Percentiles rank a stretch among this genome's conserved stretches.
Evolutionary conservation across 2,888 invertebrate genomes (phyloP).

Genomic region (Chymomyza fuscimana): DNA sequence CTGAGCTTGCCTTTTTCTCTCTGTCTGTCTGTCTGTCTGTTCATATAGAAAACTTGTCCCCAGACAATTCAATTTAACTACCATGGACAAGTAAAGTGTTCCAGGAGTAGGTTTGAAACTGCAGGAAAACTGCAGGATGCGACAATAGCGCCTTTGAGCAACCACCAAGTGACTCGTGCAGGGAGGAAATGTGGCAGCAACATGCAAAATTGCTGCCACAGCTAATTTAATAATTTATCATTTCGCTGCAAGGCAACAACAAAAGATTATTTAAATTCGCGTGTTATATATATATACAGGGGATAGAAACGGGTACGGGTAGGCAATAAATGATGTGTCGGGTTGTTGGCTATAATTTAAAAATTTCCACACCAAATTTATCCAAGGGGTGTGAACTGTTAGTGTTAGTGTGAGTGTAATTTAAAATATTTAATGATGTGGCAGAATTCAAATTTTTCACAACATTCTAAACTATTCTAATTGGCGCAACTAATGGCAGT

Average conservation of each 20-base stretch:
- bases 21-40: neutral
- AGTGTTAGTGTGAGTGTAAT: slow-evolving; percentile 11
- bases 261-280: slow-evolving; percentile 77
- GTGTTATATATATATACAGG: slow-evolving; percentile 45
- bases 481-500: slow-evolving; percentile 66
- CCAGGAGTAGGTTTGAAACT: slow-evolving; percentile 25
- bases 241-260: slow-evolving; percentile 74
- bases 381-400: slow-evolving; percentile 4
- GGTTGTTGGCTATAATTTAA: slow-evolving; percentile 68
- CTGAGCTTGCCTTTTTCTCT: slow-evolving; percentile 50
- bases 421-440: slow-evolving; percentile 76
- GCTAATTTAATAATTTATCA: slow-evolving; percentile 79
- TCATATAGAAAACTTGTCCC: slow-evolving; percentile 62
- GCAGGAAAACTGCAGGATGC: slow-evolving; percentile 35
- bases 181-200: slow-evolving; percentile 24
- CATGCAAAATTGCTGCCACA: slow-evolving; percentile 69
- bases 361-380: slow-evolving; percentile 65
- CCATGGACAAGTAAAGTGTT: slow-evolving; percentile 35
- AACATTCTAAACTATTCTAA: slow-evolving; percentile 58
- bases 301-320: slow-evolving; percentile 10
- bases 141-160: slow-evolving; percentile 21
- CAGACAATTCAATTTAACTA: slow-evolving; percentile 71
- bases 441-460: slow-evolving; percentile 77
- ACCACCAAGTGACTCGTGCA: slow-evolving; percentile 34
- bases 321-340: slow-evolving; percentile 46